Evolutionary conservation across 35 echinoderm and acorn worm species (phyloP).

Genomic region (Chiridota heheva): DNA sequence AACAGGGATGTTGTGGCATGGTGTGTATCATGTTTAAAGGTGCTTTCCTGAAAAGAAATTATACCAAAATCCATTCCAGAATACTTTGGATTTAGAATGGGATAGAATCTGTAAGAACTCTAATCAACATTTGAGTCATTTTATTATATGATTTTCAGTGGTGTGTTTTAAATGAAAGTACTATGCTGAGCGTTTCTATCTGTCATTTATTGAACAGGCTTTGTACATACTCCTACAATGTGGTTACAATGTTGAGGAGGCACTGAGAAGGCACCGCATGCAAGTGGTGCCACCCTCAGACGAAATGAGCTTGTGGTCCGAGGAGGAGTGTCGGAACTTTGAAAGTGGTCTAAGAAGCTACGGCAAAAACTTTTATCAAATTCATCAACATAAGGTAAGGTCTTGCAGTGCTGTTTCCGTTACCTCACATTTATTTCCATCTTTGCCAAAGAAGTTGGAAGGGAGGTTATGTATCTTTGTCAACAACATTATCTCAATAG

Average conservation of each 20-base stretch:
- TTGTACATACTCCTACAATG: conserved; percentile 98
- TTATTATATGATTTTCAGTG: too few relatives aligned
- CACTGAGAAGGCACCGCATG: conserved; percentile 84
- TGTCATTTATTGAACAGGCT: conserved; percentile 44
- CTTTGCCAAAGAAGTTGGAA: neutral
- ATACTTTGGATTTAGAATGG: too few relatives aligned
- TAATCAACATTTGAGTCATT: too few relatives aligned
- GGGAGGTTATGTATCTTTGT: neutral
- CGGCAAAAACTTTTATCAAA: conserved; percentile 98
- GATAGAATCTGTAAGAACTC: too few relatives aligned
- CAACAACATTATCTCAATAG: neutral
- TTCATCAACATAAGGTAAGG: conserved; percentile 90
- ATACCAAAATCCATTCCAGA: too few relatives aligned
- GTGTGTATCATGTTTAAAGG: too few relatives aligned
- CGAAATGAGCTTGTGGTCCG: conserved; percentile 99
- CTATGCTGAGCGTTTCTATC: conserved; percentile 16
- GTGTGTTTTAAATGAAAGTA: too few relatives aligned
- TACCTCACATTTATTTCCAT: neutral
- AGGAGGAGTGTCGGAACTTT: conserved; percentile 98
- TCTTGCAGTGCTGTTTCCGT: neutral
- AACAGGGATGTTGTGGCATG: too few relatives aligned
- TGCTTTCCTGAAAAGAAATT: too few relatives aligned
- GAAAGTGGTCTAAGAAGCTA: conserved; percentile 94
- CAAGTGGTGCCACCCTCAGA: conserved; percentile 93
- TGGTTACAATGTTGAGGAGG: conserved; percentile 92